phyloP scores from a whole-genome alignment of 2,797 vertebrate genomes.

The Merluccius polli region DNA sequence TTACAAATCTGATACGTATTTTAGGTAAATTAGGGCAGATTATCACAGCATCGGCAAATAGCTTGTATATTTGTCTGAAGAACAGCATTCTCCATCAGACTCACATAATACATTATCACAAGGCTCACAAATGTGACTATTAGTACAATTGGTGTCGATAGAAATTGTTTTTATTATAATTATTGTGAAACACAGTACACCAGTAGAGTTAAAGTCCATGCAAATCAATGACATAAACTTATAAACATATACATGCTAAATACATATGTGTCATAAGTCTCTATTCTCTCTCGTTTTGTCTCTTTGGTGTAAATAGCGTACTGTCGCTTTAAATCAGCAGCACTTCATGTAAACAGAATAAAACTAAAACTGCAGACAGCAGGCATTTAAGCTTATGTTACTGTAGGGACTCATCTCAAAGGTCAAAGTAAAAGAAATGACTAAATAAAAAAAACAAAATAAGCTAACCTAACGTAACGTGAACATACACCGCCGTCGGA shows the following conservation, averaged over 20 bases:
- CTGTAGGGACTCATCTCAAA: neutral
- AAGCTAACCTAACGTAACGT: neutral
- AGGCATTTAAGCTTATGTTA: neutral
- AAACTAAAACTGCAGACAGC: conserved; percentile 12
- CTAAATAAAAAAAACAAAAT: conserved; percentile 39
- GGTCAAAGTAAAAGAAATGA: neutral
- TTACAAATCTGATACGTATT: conserved; percentile 38
- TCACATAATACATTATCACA: conserved; percentile 48
- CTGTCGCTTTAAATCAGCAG: conserved; percentile 5
- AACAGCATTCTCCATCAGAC: conserved; percentile 19
- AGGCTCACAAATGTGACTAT: conserved; percentile 34
- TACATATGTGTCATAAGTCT: conserved; percentile 8
- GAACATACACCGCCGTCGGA: neutral
- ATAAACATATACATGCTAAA: conserved; percentile 32
- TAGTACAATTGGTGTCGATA: conserved; percentile 30
- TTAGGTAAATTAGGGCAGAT: conserved; percentile 26
- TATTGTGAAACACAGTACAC: conserved; percentile 35
- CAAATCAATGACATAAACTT: conserved; percentile 35
- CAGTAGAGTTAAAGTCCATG: conserved; percentile 38
- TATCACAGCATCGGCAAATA: conserved; percentile 27
- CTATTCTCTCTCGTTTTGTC: conserved; percentile 5
- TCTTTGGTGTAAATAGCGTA: conserved; percentile 15
- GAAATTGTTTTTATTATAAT: conserved; percentile 10
- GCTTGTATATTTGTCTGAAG: conserved; percentile 27
- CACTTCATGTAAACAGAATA: conserved; percentile 38